Evolutionary conservation across 2,797 vertebrate genomes (phyloP).

Genomic region (Craterocephalus amniculus): DNA sequence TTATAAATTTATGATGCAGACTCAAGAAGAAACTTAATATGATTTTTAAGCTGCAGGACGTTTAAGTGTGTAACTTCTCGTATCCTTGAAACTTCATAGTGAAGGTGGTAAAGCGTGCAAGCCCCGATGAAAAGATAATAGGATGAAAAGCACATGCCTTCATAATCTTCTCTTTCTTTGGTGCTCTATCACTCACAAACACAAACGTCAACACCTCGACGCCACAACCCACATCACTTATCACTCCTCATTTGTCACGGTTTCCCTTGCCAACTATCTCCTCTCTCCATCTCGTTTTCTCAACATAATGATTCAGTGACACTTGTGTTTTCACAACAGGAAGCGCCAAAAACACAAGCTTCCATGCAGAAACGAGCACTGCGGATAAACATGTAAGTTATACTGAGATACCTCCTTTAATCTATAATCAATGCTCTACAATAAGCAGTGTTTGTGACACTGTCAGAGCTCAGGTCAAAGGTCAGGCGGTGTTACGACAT

Average conservation of each 20-base stretch:
- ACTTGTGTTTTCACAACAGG: slow-evolving; percentile 59
- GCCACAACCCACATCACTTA: slow-evolving; percentile 46
- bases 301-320: slow-evolving; percentile 56
- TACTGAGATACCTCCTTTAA: slow-evolving; percentile 34
- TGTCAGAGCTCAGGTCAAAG: slow-evolving; percentile 46
- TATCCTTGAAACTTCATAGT: not conserved
- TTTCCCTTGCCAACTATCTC: slow-evolving; percentile 23
- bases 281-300: slow-evolving; percentile 29
- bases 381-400: not conserved
- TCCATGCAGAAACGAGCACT: slow-evolving; percentile 14
- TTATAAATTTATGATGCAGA: not conserved
- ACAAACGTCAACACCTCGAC: slow-evolving; percentile 31
- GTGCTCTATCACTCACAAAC: slow-evolving; percentile 9
- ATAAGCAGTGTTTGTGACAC: slow-evolving; percentile 37
- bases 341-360: slow-evolving; percentile 11
- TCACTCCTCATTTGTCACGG: slow-evolving; percentile 49
- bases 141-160: not conserved
- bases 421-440: slow-evolving; percentile 36
- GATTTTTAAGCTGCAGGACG: not conserved
- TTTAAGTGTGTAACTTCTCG: not conserved
- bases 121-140: too few species aligned
- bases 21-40: too few species aligned
- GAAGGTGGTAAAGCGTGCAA: not conserved
- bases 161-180: slow-evolving; percentile 10
- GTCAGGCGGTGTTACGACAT: slow-evolving; percentile 52